Conservation (phyloP, 2,113 vertebrate genomes). For the Macrotis lagotis region DNA sequence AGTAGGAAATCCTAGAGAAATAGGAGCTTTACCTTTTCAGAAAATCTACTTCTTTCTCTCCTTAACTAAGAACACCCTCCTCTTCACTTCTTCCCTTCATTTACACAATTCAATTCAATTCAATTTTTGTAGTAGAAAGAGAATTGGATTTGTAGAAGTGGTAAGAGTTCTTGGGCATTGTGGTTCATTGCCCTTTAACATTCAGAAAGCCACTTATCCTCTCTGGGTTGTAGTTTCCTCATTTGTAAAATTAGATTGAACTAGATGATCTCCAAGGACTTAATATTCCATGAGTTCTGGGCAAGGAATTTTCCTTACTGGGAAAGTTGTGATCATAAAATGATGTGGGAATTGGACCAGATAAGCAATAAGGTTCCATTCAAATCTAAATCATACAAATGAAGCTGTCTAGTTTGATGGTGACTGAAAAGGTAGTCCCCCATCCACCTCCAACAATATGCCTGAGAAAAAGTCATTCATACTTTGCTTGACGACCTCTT, state of each 20-base stretch:
- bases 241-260: not conserved
- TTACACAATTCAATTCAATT: not conserved
- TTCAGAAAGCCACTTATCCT: not conserved
- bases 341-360: not conserved
- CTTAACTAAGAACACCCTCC: not conserved
- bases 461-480: not conserved
- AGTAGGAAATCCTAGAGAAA: not conserved
- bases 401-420: not conserved
- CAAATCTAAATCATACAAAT: not conserved
- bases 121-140: not conserved
- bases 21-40: not conserved
- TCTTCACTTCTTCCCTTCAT: not conserved
- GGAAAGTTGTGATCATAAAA: not conserved
- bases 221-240: not conserved
- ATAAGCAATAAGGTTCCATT: not conserved
- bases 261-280: not conserved
- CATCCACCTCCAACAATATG: too few relatives aligned
- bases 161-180: not conserved
- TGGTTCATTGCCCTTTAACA: not conserved
- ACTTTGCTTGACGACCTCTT: not conserved
- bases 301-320: not conserved
- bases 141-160: not conserved
- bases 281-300: not conserved
- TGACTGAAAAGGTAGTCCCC: not conserved
- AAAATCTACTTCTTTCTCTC: conserved; percentile 30